Percentiles rank a stretch among this genome's conserved stretches.
Evolutionary conservation across 1,140 invertebrate species (phyloP).

Genomic region (Sminthurides bifidus): DNA sequence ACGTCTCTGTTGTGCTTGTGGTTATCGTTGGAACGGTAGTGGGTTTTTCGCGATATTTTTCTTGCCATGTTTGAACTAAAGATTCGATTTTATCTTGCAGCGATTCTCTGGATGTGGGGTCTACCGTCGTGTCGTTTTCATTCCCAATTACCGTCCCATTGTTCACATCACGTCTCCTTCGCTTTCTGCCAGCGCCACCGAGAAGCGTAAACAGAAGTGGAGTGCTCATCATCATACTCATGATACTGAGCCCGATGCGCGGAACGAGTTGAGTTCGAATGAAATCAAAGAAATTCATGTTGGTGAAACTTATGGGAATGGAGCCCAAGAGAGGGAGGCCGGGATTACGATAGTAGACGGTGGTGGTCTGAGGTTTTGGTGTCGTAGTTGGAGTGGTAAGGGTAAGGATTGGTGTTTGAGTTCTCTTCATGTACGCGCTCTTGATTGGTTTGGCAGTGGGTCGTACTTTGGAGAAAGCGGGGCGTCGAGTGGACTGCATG

Average conservation of each 20-base stretch:
- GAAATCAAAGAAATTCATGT: conserved; percentile 30
- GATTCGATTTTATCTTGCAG: neutral
- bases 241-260: conserved; percentile 23
- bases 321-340: conserved; percentile 2
- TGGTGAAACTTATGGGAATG: conserved; percentile 12
- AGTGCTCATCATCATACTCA: conserved; percentile 27
- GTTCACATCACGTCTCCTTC: conserved; percentile 19
- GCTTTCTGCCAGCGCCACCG: conserved; percentile 20
- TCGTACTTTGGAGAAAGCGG: conserved; percentile 21
- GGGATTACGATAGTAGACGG: conserved; percentile 28
- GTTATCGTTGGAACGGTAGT: neutral
- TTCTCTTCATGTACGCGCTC: conserved; percentile 16
- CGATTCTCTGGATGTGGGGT: neutral
- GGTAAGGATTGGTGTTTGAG: conserved; percentile 15
- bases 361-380: conserved; percentile 18
- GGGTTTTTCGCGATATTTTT: neutral
- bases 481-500: conserved; percentile 14
- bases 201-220: conserved; percentile 23
- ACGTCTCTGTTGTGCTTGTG: neutral
- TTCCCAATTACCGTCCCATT: neutral
- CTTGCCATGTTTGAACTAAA: neutral
- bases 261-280: conserved; percentile 27
- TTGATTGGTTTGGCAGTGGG: conserved; percentile 14
- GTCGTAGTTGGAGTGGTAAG: conserved; percentile 31
- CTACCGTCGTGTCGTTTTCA: neutral